Percentiles rank a stretch among this genome's conserved stretches.
phyloP scores from a whole-genome alignment of 2,797 vertebrate species.

The Enteromius treurensis region DNA sequence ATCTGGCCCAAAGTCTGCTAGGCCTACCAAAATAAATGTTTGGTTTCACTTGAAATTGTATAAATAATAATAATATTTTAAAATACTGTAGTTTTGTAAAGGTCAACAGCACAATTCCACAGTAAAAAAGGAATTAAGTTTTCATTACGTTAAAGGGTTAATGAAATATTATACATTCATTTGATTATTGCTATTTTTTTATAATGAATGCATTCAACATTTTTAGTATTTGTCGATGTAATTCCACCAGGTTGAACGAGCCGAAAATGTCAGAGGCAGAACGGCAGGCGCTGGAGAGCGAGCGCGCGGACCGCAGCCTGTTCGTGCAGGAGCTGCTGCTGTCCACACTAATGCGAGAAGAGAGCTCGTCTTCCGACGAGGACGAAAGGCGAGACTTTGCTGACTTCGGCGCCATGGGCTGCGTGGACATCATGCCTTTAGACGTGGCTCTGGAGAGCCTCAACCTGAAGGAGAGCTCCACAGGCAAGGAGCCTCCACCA shows the following conservation, averaged over 20 bases:
- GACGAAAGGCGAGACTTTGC: slow-evolving; percentile 94
- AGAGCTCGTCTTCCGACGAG: slow-evolving; percentile 97
- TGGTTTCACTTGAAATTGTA: background rate
- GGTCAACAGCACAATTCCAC: background rate
- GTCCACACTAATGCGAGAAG: slow-evolving; percentile 94
- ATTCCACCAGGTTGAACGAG: slow-evolving; percentile 88
- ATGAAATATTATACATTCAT: background rate
- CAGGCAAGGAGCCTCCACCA: slow-evolving; percentile 95
- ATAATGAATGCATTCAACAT: too few species aligned
- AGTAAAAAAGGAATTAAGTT: background rate
- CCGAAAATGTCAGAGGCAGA: slow-evolving; percentile 96
- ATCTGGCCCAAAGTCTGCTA: background rate
- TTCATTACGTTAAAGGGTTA: background rate
- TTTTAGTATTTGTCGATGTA: background rate
- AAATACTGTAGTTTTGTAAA: background rate
- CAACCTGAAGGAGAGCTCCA: slow-evolving; percentile 95
- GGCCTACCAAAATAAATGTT: background rate
- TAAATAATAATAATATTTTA: background rate
- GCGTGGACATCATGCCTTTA: slow-evolving; percentile 99
- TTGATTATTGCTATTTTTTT: too few species aligned
- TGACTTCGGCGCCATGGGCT: slow-evolving; percentile 99
- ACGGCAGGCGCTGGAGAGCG: slow-evolving; percentile 92
- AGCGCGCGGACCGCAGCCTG: slow-evolving; percentile 94
- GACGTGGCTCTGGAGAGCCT: slow-evolving; percentile 99
- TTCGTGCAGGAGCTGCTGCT: slow-evolving; percentile 97